Evolutionary conservation across 2,888 invertebrate species (phyloP).

Genomic region (Lithophane leautieri): DNA sequence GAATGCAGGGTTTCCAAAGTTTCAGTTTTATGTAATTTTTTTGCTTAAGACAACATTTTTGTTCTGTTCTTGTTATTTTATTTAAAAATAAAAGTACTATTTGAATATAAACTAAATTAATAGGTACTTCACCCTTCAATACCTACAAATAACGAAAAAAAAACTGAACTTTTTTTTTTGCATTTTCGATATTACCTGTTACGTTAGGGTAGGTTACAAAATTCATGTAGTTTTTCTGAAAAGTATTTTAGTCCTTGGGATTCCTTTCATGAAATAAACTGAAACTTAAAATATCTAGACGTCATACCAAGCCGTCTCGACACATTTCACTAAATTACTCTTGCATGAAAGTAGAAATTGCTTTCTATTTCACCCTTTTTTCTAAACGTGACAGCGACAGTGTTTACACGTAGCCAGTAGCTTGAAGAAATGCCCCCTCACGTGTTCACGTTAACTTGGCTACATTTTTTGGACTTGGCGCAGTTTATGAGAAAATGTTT

Average conservation of each 20-base stretch:
- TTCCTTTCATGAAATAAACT: not conserved
- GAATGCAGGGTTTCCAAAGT: slow-evolving; percentile 8
- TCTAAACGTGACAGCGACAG: slow-evolving; percentile 80
- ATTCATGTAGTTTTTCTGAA: not conserved
- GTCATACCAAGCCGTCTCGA: slow-evolving; percentile 39
- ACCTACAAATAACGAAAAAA: no score
- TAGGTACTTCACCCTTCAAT: not conserved
- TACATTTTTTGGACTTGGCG: slow-evolving; percentile 67
- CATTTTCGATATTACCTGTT: no score
- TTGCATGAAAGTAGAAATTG: slow-evolving; percentile 80
- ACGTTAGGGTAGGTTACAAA: no score
- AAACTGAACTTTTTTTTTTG: not conserved
- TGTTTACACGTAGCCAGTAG: slow-evolving; percentile 81
- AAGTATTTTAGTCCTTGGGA: not conserved
- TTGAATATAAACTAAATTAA: not conserved
- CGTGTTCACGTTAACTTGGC: slow-evolving; percentile 81
- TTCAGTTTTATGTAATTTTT: slow-evolving; percentile 21
- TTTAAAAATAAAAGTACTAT: not conserved
- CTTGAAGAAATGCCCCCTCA: slow-evolving; percentile 83
- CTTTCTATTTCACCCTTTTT: slow-evolving; percentile 79
- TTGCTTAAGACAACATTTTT: not conserved
- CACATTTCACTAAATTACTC: slow-evolving; percentile 73
- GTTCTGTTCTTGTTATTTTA: not conserved
- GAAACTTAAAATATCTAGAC: slow-evolving; percentile 2
- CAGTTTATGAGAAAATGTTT: slow-evolving; percentile 57